Evolutionary conservation across 2,113 vertebrate species (phyloP).

Genomic region (Laterallus jamaicensis): DNA sequence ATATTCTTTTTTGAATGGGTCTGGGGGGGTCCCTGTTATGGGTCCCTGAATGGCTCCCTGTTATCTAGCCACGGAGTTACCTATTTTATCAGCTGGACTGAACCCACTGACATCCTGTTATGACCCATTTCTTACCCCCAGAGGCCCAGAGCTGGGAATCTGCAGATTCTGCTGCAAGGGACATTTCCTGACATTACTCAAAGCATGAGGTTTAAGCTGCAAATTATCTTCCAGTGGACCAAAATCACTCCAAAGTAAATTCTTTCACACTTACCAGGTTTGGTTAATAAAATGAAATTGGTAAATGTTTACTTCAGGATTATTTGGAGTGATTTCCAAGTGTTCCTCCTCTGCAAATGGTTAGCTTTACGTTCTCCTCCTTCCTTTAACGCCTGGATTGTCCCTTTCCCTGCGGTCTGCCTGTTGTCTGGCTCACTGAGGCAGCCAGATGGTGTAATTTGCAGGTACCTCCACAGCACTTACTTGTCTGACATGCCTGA

Average conservation of each 20-base stretch:
- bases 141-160: background rate
- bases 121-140: background rate
- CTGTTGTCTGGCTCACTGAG: conserved; percentile 50
- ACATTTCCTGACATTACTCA: background rate
- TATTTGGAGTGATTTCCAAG: conserved; percentile 1
- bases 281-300: background rate
- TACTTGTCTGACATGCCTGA: conserved; percentile 64
- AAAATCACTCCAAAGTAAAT: background rate
- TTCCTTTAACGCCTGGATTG: background rate
- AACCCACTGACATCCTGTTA: background rate
- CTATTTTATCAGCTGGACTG: background rate
- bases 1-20: background rate
- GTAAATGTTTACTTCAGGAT: background rate
- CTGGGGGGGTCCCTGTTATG: background rate
- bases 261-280: background rate
- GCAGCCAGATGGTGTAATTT: conserved; percentile 66
- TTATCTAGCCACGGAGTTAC: background rate
- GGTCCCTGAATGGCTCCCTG: background rate
- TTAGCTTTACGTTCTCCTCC: background rate
- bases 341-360: background rate
- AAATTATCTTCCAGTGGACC: background rate
- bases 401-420: conserved; percentile 10
- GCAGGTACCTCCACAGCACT: conserved; percentile 58
- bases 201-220: background rate
- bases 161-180: background rate